A percentile compares a stretch with the other conserved stretches of the same genome.
Conservation (phyloP, 2,888 invertebrate species). For the Cosmopolites sordidus region DNA sequence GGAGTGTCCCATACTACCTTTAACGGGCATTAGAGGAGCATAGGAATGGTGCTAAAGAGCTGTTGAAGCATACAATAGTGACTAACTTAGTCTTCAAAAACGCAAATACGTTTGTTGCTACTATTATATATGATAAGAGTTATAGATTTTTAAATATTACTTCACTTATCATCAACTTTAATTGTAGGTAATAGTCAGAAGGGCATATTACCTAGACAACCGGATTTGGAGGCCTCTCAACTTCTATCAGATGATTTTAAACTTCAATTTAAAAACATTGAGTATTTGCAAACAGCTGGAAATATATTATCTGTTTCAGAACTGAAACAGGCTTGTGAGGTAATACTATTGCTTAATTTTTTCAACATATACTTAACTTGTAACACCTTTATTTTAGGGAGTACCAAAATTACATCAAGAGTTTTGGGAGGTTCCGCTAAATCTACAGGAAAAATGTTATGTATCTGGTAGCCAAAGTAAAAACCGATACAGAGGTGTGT, state of each 20-base stretch:
- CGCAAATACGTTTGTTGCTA: too few relatives aligned
- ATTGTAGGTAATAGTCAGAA: slow-evolving; percentile 31
- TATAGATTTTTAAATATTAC: too few relatives aligned
- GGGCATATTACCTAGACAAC: slow-evolving; percentile 45
- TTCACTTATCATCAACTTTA: too few relatives aligned
- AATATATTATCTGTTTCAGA: slow-evolving; percentile 60
- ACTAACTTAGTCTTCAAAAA: too few relatives aligned
- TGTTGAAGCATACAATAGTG: too few relatives aligned
- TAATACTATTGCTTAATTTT: neutral
- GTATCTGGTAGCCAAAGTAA: slow-evolving; percentile 85
- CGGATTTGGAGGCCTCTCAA: slow-evolving; percentile 57
- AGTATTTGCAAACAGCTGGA: slow-evolving; percentile 67
- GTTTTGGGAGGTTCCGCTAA: slow-evolving; percentile 92
- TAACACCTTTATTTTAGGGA: slow-evolving; percentile 36
- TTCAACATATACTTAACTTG: neutral
- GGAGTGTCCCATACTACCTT: too few relatives aligned
- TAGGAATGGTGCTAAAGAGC: too few relatives aligned
- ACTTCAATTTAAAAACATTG: slow-evolving; percentile 67
- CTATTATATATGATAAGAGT: too few relatives aligned
- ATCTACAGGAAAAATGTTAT: slow-evolving; percentile 85
- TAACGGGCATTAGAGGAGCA: too few relatives aligned
- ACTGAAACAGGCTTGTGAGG: slow-evolving; percentile 48
- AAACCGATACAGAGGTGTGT: slow-evolving; percentile 84
- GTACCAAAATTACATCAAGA: slow-evolving; percentile 74
- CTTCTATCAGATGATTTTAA: slow-evolving; percentile 68